Conservation (phyloP, 1,140 invertebrate species). For the Gryon sp. region DNA sequence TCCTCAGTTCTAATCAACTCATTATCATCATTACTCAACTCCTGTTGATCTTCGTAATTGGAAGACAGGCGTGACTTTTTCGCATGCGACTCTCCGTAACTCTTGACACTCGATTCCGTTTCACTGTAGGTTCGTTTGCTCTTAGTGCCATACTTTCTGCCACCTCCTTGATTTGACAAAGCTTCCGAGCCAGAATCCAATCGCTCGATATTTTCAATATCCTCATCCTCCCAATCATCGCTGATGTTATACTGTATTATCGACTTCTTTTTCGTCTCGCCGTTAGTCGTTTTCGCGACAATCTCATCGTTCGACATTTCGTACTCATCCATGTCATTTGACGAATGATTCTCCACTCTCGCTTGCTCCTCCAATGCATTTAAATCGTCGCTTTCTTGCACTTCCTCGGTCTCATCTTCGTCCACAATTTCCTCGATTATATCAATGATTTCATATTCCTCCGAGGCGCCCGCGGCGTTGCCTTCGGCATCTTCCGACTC, state of each 20-base stretch:
- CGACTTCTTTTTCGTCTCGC: conserved; percentile 52
- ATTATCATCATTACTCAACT: conserved; percentile 58
- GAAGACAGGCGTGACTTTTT: conserved; percentile 34
- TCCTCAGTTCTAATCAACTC: conserved; percentile 75
- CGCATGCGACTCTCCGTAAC: conserved; percentile 26
- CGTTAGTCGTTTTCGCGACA: conserved; percentile 19
- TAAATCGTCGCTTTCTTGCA: conserved; percentile 28
- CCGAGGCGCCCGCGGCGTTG: conserved; percentile 61
- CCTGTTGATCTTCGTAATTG: conserved; percentile 46
- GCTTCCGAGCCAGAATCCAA: conserved; percentile 33
- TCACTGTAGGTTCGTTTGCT: conserved; percentile 35
- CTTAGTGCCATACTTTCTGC: conserved; percentile 15
- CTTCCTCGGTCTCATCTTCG: conserved; percentile 43
- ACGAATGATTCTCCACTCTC: conserved; percentile 21
- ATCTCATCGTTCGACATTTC: not conserved
- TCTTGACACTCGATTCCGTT: conserved; percentile 18
- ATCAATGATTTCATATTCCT: conserved; percentile 67
- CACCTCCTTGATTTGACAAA: not conserved
- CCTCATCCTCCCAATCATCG: conserved; percentile 77
- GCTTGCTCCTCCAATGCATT: conserved; percentile 15
- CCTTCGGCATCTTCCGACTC: conserved; percentile 67
- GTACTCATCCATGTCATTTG: conserved; percentile 24
- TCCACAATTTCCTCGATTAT: conserved; percentile 74
- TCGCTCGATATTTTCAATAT: conserved; percentile 67
- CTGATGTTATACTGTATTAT: conserved; percentile 71